phyloP scores from a whole-genome alignment of 2,797 vertebrate species.

The Gallirallus australis region DNA sequence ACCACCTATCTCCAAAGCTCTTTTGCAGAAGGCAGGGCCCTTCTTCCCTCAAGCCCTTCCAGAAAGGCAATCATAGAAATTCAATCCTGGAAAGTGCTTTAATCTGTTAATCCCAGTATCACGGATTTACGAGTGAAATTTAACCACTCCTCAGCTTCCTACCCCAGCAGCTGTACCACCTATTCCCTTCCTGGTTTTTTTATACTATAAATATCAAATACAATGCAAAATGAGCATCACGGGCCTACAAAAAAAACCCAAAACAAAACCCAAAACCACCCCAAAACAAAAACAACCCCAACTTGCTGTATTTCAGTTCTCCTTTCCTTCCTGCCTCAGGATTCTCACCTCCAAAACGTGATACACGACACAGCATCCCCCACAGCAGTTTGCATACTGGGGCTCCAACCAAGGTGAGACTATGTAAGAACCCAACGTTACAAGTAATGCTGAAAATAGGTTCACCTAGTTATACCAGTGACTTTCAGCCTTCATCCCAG shows the following conservation, averaged over 20 bases:
- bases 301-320: neutral
- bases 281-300: too few relatives aligned
- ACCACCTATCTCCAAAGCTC: neutral
- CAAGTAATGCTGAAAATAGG: neutral
- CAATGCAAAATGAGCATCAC: neutral
- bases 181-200: neutral
- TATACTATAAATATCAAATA: neutral
- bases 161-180: neutral
- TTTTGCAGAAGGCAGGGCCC: neutral
- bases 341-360: neutral
- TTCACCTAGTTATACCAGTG: neutral
- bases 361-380: neutral
- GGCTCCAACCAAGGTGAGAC: neutral
- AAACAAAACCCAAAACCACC: too few relatives aligned
- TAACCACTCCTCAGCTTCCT: neutral
- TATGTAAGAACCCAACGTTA: fast-evolving
- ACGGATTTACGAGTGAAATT: neutral
- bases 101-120: neutral
- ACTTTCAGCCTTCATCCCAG: neutral
- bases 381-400: fast-evolving
- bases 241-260: neutral
- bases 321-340: neutral
- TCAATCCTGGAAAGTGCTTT: neutral
- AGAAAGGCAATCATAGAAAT: neutral
- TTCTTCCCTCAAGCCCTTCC: neutral